Percentiles rank a stretch among this genome's conserved stretches.
Conservation (phyloP, 2,113 vertebrate genomes). For the Lamprotornis superbus region DNA sequence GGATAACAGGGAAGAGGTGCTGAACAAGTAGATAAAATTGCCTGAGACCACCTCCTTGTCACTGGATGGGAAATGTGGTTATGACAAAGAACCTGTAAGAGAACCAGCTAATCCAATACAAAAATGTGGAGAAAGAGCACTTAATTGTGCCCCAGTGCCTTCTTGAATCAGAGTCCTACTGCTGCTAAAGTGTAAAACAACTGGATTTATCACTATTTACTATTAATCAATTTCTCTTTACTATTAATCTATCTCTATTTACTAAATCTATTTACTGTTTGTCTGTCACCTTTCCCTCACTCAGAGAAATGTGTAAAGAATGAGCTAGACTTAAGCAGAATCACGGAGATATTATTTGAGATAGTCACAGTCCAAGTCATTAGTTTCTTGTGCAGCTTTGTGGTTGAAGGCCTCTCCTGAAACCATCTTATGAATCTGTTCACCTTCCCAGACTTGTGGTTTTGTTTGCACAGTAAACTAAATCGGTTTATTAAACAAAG, state of each 20-base stretch:
- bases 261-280: not conserved
- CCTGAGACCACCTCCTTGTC: not conserved
- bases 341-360: not conserved
- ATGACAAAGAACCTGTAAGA: not conserved
- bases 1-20: not conserved
- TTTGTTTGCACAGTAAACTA: constrained; percentile 28
- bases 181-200: not conserved
- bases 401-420: not conserved
- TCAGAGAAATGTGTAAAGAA: not conserved
- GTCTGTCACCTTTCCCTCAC: not conserved
- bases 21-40: not conserved
- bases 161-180: not conserved
- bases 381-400: not conserved
- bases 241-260: not conserved
- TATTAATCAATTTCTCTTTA: not conserved
- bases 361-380: not conserved
- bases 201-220: not conserved
- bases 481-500: constrained; percentile 9
- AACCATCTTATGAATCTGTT: not conserved
- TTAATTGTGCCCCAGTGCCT: not conserved
- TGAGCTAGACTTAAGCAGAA: not conserved
- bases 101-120: not conserved
- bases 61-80: not conserved
- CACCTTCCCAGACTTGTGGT: not conserved
- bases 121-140: not conserved